Percentiles rank a stretch among this genome's conserved stretches.
Conservation (phyloP, 1,140 invertebrate genomes). For the Pseudobourletiella spinata region DNA sequence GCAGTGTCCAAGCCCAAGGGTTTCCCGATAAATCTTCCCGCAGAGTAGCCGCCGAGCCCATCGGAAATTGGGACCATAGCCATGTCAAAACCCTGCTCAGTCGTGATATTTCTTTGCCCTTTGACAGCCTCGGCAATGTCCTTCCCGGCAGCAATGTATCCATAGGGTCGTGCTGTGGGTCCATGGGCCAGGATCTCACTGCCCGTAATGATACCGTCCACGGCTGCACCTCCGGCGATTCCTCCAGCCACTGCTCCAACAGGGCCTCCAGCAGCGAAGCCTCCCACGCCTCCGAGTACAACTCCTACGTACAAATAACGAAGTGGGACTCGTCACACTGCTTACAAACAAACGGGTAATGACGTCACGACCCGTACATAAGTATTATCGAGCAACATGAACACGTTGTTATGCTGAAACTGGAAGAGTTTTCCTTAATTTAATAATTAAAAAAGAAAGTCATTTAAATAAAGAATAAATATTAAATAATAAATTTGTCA, state of each 20-base stretch:
- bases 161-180: conserved; percentile 18
- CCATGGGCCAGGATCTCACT: conserved; percentile 31
- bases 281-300: too few species aligned
- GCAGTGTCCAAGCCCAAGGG: conserved; percentile 13
- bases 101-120: conserved; percentile 19
- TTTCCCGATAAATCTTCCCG: conserved; percentile 19
- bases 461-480: too few species aligned
- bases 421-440: too few species aligned
- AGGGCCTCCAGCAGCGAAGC: too few species aligned
- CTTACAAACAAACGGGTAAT: too few species aligned
- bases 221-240: conserved; percentile 29
- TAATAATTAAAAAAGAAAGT: too few species aligned
- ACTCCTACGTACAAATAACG: too few species aligned
- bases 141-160: conserved; percentile 21
- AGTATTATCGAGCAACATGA: too few species aligned
- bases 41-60: conserved; percentile 21
- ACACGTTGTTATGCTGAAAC: not conserved
- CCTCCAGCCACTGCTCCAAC: conserved; percentile 26
- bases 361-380: too few species aligned
- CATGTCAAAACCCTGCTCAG: conserved; percentile 27
- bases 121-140: conserved; percentile 19
- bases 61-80: conserved; percentile 28
- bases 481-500: too few species aligned
- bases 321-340: too few species aligned
- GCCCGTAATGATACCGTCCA: conserved; percentile 30